A percentile compares a stretch with the other conserved stretches of the same genome.
Conservation (phyloP, 2,888 invertebrate species). For the Ariolimax columbianus region DNA sequence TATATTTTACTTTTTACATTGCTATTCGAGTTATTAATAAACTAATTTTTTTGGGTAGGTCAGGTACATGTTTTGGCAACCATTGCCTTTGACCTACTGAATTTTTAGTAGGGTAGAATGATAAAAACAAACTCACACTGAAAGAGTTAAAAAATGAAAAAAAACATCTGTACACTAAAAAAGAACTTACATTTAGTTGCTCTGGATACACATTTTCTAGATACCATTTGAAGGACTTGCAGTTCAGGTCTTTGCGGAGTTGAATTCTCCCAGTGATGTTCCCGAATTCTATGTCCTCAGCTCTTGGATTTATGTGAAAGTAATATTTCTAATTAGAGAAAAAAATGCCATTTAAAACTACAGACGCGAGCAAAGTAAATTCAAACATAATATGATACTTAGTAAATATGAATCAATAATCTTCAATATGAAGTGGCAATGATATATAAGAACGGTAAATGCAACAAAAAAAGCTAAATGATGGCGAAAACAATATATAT, state of each 20-base stretch:
- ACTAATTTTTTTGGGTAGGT: no score
- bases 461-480: no score
- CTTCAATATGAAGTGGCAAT: no score
- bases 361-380: not conserved
- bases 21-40: no score
- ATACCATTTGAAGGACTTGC: conserved; percentile 56
- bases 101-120: no score
- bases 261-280: conserved; percentile 83
- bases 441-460: no score
- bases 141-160: not conserved
- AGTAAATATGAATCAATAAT: no score
- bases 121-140: no score
- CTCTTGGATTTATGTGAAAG: conserved; percentile 83
- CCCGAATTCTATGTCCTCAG: conserved; percentile 83
- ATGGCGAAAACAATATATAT: no score
- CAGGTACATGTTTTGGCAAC: no score
- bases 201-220: conserved; percentile 56
- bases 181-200: conserved; percentile 43
- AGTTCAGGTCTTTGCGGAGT: conserved; percentile 52
- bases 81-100: no score
- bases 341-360: not conserved
- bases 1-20: no score
- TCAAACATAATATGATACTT: not conserved
- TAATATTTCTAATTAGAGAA: conserved; percentile 85
- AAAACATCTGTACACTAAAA: not conserved